Evolutionary conservation across 1,140 invertebrate genomes (phyloP), one percentile per base, ranked within the genome.

Genomic region (Plutomurus gul): DNA sequence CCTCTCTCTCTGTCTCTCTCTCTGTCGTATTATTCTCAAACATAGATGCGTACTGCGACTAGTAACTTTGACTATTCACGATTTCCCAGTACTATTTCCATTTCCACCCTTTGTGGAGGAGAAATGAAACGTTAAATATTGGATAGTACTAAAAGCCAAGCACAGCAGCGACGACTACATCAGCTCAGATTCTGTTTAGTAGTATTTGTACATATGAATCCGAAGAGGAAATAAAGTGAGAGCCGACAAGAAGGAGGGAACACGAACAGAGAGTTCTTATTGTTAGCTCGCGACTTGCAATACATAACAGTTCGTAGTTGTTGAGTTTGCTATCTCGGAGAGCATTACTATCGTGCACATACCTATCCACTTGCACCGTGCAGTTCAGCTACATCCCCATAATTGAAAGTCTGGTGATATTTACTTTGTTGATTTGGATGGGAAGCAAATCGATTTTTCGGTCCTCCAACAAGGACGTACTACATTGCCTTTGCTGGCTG

Each of bases 361-460:
- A n/a, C n/a, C n/a, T n/a, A n/a, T n/a, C n/a, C n/a, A n/a, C n/a
- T n/a, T n/a, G 56, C 25, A 33, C 27, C n/a, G 25, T 30, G 36
- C 56, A 65, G 33, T 47, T 2, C 18, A 75, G 37, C 27, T 56
- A 70, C 76, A 77, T 77, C 36, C 76, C 65, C 65, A 77, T 77
- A 77, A 77, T 77, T 77, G 76, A 77, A 77, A 77, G 76, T 71
- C 76, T 77, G 76, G 82, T 81, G 74, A 79, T 83, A 81, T 83
- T 83, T 83, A 80, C 82, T 83, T 81, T 83, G 82, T 83, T 83
- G 82, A 83, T 83, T 83, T 83, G 79, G 81, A 81, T 81, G 82
- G 78, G 82, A 83, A 79, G 75, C 72, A 83, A 83, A 83, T 83
- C 82, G 82, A 83, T 83, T 81, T 83, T 77, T 81, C 82, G 82